These are phyloP conservation scores for Coccyzus lansbergi DNA, from an alignment of 2,797 vertebrate genomes.

Conservation along the genomic window DNA sequence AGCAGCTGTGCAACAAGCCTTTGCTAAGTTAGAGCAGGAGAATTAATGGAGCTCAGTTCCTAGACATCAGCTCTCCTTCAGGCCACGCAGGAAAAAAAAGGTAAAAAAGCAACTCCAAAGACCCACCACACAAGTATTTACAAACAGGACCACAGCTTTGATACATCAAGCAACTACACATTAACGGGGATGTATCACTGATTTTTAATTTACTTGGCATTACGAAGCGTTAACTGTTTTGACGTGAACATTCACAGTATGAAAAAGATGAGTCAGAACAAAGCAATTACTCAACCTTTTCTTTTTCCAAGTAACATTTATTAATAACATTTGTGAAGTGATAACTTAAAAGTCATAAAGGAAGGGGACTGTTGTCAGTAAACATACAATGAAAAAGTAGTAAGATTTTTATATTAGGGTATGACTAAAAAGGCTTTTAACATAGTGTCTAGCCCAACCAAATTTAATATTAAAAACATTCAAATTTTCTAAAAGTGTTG, in stretches of 20 bases:
- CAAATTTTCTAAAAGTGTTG: slow-evolving; percentile 29
- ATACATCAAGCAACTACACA: neutral
- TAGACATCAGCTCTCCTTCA: neutral
- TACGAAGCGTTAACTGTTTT: neutral
- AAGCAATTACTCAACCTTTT: slow-evolving; percentile 37
- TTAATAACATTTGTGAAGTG: slow-evolving; percentile 64
- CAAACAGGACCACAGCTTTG: neutral
- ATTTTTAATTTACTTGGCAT: neutral
- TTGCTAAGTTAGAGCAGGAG: neutral
- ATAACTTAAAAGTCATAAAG: slow-evolving; percentile 48
- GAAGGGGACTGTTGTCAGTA: slow-evolving; percentile 56
- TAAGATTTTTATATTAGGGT: slow-evolving; percentile 44
- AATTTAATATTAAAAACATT: slow-evolving; percentile 43
- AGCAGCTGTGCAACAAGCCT: neutral
- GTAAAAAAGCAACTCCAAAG: neutral
- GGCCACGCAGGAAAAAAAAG: too few species aligned
- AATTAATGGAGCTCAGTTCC: neutral
- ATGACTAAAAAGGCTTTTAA: slow-evolving; percentile 50
- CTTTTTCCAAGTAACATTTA: slow-evolving; percentile 60
- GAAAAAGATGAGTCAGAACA: slow-evolving; percentile 7
- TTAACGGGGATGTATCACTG: neutral
- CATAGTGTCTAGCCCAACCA: slow-evolving; percentile 47
- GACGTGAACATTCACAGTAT: neutral
- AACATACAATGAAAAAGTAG: slow-evolving; percentile 43
- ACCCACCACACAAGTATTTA: neutral